Evolutionary conservation across 2,797 vertebrate genomes (phyloP).

Genomic region (Iguana delicatissima): DNA sequence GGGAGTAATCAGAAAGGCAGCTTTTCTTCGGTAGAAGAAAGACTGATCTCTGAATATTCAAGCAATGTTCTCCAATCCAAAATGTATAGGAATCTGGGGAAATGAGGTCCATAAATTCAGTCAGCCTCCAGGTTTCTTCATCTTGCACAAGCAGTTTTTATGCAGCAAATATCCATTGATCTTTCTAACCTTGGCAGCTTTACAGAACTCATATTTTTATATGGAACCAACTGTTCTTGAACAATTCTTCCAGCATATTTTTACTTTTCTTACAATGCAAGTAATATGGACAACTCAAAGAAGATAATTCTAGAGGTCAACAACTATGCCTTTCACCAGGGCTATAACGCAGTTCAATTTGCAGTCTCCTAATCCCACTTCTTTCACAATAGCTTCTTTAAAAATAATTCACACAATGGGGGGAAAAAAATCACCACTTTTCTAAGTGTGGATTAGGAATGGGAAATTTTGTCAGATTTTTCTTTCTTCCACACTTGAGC

Average conservation of each 20-base stretch:
- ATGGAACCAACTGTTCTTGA: conserved; percentile 44
- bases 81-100: conserved; percentile 26
- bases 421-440: not conserved
- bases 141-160: conserved; percentile 44
- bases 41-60: conserved; percentile 45
- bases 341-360: not conserved
- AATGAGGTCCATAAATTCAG: conserved; percentile 46
- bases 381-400: not conserved
- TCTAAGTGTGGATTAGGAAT: not conserved
- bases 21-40: conserved; percentile 54
- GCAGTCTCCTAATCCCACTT: not conserved
- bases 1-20: conserved; percentile 32
- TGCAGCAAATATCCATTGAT: conserved; percentile 13
- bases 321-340: not conserved
- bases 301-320: not conserved
- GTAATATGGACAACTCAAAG: not conserved
- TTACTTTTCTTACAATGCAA: conserved; percentile 11
- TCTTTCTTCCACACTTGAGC: too few relatives aligned
- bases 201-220: conserved; percentile 33
- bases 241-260: not conserved
- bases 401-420: not conserved
- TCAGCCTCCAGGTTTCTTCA: conserved; percentile 52
- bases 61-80: conserved; percentile 45
- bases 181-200: conserved; percentile 31
- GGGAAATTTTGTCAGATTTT: too few relatives aligned